A percentile compares a stretch with the other conserved stretches of the same genome.
Evolutionary conservation across 2,888 invertebrate species (phyloP).

Genomic region (Rhopalosiphum nymphaeae): DNA sequence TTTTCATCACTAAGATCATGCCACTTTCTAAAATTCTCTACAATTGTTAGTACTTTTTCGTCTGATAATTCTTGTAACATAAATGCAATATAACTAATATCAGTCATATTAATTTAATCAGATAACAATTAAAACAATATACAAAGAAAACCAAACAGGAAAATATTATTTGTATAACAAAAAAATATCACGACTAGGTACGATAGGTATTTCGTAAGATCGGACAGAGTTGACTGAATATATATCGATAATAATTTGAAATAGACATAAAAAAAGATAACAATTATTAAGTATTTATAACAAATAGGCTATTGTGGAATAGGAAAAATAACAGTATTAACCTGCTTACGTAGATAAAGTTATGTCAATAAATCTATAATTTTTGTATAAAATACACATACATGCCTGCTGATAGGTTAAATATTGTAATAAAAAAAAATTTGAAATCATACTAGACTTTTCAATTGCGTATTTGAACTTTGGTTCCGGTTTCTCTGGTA

Average conservation of each 20-base stretch:
- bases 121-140: background rate
- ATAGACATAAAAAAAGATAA: no score
- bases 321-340: no score
- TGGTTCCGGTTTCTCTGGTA: constrained; percentile 88
- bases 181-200: background rate
- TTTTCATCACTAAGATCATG: background rate
- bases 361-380: no score
- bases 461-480: constrained; percentile 92
- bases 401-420: background rate
- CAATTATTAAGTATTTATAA: no score
- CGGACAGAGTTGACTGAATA: no score
- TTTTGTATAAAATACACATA: no score
- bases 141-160: background rate
- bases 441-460: constrained; percentile 81
- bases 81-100: background rate
- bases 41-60: background rate
- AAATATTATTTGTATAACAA: background rate
- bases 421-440: background rate
- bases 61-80: background rate
- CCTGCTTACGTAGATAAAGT: no score
- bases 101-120: background rate
- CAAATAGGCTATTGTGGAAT: no score
- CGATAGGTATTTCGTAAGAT: background rate
- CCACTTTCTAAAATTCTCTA: background rate
- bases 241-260: no score